Evolutionary conservation across 2,888 invertebrate species (phyloP).

Genomic region (Malthinus seriepunctatus): DNA sequence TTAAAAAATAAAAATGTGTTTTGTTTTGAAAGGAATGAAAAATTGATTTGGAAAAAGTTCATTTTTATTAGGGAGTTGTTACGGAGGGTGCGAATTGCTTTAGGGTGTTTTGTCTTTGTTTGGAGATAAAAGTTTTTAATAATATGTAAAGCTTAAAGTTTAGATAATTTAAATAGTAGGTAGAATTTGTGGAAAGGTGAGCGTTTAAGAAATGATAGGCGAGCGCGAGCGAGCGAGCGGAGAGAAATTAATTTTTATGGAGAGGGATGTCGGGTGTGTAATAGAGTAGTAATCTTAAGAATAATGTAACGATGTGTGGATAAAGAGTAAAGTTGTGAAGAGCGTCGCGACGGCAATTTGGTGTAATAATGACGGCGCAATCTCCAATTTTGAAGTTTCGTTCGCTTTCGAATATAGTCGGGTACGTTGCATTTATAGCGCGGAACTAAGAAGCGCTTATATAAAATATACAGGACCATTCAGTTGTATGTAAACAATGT

Average conservation of each 20-base stretch:
- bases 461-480: slow-evolving; percentile 28
- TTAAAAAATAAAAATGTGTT: no score
- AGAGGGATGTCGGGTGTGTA: neutral
- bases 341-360: slow-evolving; percentile 29
- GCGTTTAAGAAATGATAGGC: neutral
- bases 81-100: no score
- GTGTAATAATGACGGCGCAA: slow-evolving; percentile 29
- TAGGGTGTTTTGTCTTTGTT: no score
- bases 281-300: neutral
- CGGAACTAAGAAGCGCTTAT: slow-evolving; percentile 26
- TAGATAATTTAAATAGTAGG: neutral
- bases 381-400: slow-evolving; percentile 32
- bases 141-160: no score
- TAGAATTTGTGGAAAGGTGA: neutral
- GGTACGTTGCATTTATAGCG: slow-evolving; percentile 32
- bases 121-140: no score
- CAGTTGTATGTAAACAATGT: slow-evolving; percentile 35
- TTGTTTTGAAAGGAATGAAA: no score
- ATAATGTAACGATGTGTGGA: slow-evolving; percentile 6
- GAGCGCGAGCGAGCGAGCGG: no score
- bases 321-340: slow-evolving; percentile 14
- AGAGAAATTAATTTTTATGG: neutral
- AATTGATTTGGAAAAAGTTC: no score
- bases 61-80: no score
- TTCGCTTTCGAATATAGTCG: slow-evolving; percentile 36